Evolutionary conservation across 2,113 vertebrate genomes (phyloP).

Genomic region (Myrmecobius fasciatus): DNA sequence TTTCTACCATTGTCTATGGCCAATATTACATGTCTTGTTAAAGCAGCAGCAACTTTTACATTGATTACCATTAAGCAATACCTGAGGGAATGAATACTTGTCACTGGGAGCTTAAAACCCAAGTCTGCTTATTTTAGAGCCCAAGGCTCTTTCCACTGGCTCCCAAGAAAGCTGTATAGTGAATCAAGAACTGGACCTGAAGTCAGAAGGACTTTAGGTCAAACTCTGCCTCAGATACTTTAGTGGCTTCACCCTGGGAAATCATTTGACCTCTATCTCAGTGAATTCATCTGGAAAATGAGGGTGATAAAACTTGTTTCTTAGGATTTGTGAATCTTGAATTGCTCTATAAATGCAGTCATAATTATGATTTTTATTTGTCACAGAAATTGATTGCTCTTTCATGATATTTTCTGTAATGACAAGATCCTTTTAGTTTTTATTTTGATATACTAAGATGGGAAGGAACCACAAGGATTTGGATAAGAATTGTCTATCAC

Average conservation of each 20-base stretch:
- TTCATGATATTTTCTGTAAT: background rate
- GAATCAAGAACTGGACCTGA: background rate
- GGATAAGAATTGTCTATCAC: background rate
- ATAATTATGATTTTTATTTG: background rate
- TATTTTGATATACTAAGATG: background rate
- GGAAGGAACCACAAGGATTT: background rate
- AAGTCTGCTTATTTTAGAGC: background rate
- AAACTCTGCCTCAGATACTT: background rate
- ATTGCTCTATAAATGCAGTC: background rate
- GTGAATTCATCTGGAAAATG: background rate
- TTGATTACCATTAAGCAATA: background rate
- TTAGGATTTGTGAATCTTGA: background rate
- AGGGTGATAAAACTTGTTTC: background rate
- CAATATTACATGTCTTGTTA: background rate
- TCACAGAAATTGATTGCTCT: background rate
- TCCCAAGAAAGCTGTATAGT: background rate
- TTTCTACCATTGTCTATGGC: background rate
- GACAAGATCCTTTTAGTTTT: background rate
- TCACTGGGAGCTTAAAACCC: background rate
- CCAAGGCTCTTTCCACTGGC: background rate
- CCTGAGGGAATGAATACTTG: background rate
- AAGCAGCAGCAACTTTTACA: background rate
- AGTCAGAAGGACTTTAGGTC: background rate
- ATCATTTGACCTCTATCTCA: background rate
- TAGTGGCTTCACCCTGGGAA: background rate